Conservation (phyloP, 2,888 invertebrate genomes). For the Ferrisia virgata region DNA sequence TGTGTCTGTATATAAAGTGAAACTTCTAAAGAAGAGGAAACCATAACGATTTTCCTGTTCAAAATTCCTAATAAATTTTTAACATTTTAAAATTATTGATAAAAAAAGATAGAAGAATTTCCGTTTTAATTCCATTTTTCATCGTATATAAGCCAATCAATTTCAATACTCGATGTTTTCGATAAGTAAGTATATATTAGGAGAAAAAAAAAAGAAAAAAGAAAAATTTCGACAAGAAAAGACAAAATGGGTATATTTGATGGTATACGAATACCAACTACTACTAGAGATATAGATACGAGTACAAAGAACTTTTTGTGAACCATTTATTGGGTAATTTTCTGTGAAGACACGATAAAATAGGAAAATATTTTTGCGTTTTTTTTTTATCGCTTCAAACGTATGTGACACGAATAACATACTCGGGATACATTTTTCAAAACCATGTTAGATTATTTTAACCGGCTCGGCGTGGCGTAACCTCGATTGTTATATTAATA, state of each 20-base stretch:
- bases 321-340: slow-evolving; percentile 2
- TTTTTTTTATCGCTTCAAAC: background rate
- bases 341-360: background rate
- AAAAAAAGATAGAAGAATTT: background rate
- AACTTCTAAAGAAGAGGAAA: background rate
- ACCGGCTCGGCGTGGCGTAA: background rate
- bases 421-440: background rate
- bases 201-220: background rate
- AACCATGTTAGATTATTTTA: background rate
- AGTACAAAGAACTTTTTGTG: background rate
- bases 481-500: background rate
- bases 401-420: background rate
- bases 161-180: background rate
- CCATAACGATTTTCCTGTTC: background rate
- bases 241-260: background rate
- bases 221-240: background rate
- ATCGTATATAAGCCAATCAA: background rate
- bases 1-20: background rate
- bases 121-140: background rate
- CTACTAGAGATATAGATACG: background rate
- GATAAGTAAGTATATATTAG: background rate
- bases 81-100: background rate
- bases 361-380: background rate
- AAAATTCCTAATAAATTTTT: background rate
- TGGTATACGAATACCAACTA: background rate